A percentile compares a stretch with the other conserved stretches of the same genome.
Evolutionary conservation across 2,888 invertebrate species (phyloP).

Genomic region (Lordiphosa andalusiaca): DNA sequence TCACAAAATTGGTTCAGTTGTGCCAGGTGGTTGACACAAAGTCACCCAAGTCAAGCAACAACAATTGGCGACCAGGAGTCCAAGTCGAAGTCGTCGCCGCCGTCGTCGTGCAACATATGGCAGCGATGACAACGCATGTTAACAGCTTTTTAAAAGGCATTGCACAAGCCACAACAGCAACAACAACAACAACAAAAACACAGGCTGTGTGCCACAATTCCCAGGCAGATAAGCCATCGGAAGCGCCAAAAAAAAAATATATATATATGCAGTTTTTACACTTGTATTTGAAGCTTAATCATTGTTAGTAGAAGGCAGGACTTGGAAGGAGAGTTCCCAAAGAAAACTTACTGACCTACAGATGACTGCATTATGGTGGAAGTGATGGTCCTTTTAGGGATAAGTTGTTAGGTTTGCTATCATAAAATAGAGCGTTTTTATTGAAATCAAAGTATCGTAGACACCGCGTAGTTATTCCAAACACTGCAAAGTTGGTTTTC

Average conservation of each 20-base stretch:
- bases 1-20: conserved; percentile 64
- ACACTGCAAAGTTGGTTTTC: too few species aligned
- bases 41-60: conserved; percentile 18
- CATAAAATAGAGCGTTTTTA: too few species aligned
- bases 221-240: conserved; percentile 59
- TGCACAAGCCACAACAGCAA: conserved; percentile 49
- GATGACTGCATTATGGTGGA: too few species aligned
- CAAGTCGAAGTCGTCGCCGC: conserved; percentile 20
- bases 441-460: too few species aligned
- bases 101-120: conserved; percentile 69
- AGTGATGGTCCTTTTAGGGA: too few species aligned
- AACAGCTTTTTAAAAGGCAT: conserved; percentile 70
- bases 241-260: conserved; percentile 41
- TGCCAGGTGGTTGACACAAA: conserved; percentile 60
- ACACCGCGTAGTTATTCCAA: too few species aligned
- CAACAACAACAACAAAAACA: conserved; percentile 11
- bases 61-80: conserved; percentile 57
- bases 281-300: conserved; percentile 6
- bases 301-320: background rate
- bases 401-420: too few species aligned
- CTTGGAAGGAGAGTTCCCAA: too few species aligned
- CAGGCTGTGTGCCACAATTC: conserved; percentile 34
- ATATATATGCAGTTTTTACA: conserved; percentile 6
- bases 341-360: too few species aligned
- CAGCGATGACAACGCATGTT: conserved; percentile 72